Conservation (phyloP, 2,797 vertebrate species). For the Tamandua tetradactyla region DNA sequence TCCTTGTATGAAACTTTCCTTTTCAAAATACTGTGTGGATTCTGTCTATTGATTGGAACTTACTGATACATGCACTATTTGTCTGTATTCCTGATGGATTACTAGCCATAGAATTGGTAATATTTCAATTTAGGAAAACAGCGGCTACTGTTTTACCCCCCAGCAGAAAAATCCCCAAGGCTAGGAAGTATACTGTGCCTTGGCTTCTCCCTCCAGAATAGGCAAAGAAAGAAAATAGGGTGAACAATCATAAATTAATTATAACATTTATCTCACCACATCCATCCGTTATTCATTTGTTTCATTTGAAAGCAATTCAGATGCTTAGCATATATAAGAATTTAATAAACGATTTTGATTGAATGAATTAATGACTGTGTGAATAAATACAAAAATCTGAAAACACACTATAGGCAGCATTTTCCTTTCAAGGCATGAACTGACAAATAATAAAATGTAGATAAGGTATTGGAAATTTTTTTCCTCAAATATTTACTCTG, state of each 20-base stretch:
- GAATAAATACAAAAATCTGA: background rate
- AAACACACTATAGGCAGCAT: background rate
- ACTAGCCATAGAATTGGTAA: background rate
- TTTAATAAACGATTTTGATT: conserved; percentile 28
- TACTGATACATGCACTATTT: background rate
- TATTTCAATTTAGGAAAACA: background rate
- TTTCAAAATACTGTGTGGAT: conserved; percentile 48
- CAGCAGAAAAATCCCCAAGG: background rate
- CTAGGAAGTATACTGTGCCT: background rate
- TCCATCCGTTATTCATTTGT: conserved; percentile 15
- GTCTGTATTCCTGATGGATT: background rate
- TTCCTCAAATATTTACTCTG: conserved; percentile 63
- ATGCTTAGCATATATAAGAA: background rate
- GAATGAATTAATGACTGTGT: background rate
- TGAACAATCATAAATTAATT: conserved; percentile 33
- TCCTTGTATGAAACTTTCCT: conserved; percentile 22
- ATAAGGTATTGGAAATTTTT: conserved; percentile 40
- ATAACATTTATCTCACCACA: background rate
- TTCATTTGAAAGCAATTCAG: background rate
- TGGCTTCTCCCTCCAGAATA: background rate
- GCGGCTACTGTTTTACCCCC: background rate
- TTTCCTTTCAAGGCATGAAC: conserved; percentile 42
- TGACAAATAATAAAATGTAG: conserved; percentile 21
- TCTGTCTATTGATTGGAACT: background rate
- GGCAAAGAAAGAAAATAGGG: background rate